phyloP scores from a whole-genome alignment of 2,888 invertebrate species.

The Calliphora vomitoria region DNA sequence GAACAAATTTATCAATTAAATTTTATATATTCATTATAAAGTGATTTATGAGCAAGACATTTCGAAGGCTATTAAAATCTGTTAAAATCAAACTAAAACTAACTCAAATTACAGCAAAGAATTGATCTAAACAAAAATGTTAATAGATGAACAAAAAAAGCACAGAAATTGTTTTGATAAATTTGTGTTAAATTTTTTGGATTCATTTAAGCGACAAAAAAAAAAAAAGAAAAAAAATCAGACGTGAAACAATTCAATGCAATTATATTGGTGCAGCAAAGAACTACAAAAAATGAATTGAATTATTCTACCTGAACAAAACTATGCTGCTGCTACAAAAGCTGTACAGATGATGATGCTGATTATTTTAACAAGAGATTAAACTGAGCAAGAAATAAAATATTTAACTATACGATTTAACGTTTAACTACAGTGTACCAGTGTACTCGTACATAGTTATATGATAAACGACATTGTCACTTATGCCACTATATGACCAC shows the following conservation, averaged over 20 bases:
- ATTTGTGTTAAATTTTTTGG: conserved; percentile 61
- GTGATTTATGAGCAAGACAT: conserved; percentile 73
- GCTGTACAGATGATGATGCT: conserved; percentile 39
- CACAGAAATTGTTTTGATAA: conserved; percentile 48
- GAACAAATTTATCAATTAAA: conserved; percentile 73
- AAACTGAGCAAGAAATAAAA: conserved; percentile 36
- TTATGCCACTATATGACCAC: conserved; percentile 73
- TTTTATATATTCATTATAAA: conserved; percentile 61
- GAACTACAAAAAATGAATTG: conserved; percentile 40
- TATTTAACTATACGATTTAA: conserved; percentile 33
- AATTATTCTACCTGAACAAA: conserved; percentile 53
- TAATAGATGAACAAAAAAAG: conserved; percentile 54
- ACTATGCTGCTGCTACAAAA: conserved; percentile 19
- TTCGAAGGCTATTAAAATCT: conserved; percentile 73
- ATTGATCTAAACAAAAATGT: conserved; percentile 55
- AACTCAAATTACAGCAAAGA: conserved; percentile 40
- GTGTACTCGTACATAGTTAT: conserved; percentile 29
- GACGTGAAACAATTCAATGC: conserved; percentile 76
- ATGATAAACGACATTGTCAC: conserved; percentile 77
- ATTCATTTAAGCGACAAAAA: conserved; percentile 51
- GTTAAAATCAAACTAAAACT: conserved; percentile 62
- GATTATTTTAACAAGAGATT: conserved; percentile 10
- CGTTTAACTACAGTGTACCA: not conserved
- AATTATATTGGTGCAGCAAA: conserved; percentile 75
- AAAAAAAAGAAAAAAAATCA: conserved; percentile 46